Base-by-base conservation (phyloP, 1,140 invertebrate genomes). In the Varroa destructor region DNA sequence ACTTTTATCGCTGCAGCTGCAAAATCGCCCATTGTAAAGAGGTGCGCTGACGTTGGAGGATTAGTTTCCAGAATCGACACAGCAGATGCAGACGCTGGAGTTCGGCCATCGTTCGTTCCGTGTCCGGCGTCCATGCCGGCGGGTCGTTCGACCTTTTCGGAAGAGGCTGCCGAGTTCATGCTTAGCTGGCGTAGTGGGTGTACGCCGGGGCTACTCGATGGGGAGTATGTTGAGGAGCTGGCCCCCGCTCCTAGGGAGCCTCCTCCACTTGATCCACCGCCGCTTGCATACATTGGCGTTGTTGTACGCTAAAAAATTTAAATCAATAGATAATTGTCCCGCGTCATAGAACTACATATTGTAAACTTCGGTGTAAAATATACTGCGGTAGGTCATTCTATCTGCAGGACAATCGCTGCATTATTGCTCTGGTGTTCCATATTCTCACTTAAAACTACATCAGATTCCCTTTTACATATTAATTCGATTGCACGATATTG, bases 21-120 rank as follows among this genome's bases (percentile, higher is more conserved):
- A 46, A 67, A 67, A 67, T 67, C 61, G 12, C 61, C 61, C 61
- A 67, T 67, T 3, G 61, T 67, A 46, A 67, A 67, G 12, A 67
- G 12, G 36, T 67, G 61, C 14, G 61, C 8, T 36, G 61, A 67
- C 1, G 37, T 36, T 12, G 61, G 61, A 0, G 61, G 61, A 67
- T 67, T 67, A 37, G 61, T 37, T 14, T 67, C 61, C 40, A 43
- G 12, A 8, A 46, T 12, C 12, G 61, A 43, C 46, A 46, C 40
- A 40, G 61, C 46, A 5, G 61, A 40, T 12, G 61, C 4, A 37
- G 40, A 36, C 36, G 40, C 10, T 5, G 61, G 46, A 8, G 8
- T 8, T 8, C 46, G 46, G 46, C 46, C 46, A 51, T 8, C 46
- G 46, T 51, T 51, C 4, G 46, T 51, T 51, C 46, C 46, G 8